A percentile compares a stretch with the other conserved stretches of the same genome.
These are phyloP conservation scores for Sialia sialis DNA, from an alignment of 2,113 vertebrate genomes.

Conservation along the genomic window DNA sequence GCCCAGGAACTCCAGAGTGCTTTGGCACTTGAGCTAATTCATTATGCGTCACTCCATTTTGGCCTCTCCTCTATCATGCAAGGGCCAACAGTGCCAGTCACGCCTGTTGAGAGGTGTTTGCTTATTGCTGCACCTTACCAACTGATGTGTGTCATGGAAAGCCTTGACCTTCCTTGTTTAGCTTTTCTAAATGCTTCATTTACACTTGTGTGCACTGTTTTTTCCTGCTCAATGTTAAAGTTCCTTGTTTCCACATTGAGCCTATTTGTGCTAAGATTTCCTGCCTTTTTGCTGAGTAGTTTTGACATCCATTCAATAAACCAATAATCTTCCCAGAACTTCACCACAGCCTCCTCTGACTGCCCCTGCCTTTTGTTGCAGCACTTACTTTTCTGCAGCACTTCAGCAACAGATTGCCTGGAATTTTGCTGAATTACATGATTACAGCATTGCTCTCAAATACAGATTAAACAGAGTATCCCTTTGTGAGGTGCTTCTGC, in stretches of 20 bases:
- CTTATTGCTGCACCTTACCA: background rate
- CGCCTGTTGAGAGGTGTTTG: background rate
- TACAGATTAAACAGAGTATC: background rate
- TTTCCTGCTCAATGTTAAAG: background rate
- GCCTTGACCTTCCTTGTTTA: slow-evolving; percentile 52
- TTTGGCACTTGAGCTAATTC: background rate
- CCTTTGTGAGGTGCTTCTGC: background rate
- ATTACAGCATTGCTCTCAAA: background rate
- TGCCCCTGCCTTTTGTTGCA: background rate
- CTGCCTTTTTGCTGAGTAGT: slow-evolving; percentile 50
- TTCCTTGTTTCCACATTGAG: background rate
- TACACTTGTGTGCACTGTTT: slow-evolving; percentile 12
- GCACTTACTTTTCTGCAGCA: background rate
- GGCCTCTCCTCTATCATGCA: background rate
- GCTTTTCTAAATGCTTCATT: slow-evolving; percentile 3
- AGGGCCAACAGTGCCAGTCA: background rate
- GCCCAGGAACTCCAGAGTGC: background rate
- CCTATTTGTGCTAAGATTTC: slow-evolving; percentile 41
- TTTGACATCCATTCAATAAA: slow-evolving; percentile 40
- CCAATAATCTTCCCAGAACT: slow-evolving; percentile 41
- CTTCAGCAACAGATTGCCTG: background rate
- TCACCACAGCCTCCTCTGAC: background rate
- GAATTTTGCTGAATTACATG: background rate
- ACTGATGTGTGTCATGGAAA: slow-evolving; percentile 1
- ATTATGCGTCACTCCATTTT: background rate